These are phyloP conservation scores for Odontothrips loti DNA, from an alignment of 2,888 invertebrate species.

Conservation along the genomic window DNA sequence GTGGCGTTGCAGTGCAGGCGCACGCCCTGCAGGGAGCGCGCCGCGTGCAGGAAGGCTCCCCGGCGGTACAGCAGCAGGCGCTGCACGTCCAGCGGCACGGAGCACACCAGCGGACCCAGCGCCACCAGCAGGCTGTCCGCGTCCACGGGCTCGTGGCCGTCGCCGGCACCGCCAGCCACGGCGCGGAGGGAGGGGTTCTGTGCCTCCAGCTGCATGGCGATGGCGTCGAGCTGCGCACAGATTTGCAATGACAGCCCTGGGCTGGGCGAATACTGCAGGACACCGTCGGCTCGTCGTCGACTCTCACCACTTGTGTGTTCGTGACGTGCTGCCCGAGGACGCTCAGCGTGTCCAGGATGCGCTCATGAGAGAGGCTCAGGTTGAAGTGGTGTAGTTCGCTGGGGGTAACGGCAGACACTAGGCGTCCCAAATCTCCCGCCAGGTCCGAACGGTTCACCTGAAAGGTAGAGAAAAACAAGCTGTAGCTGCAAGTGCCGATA, in stretches of 20 bases:
- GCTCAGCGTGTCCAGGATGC: not conserved
- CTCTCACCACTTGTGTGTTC: not conserved
- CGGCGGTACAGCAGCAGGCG: not conserved
- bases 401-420: not conserved
- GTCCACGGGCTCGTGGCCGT: not conserved
- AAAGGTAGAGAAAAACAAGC: not conserved
- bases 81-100: not conserved
- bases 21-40: constrained; percentile 30
- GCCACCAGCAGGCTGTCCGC: constrained; percentile 18
- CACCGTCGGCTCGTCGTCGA: not conserved
- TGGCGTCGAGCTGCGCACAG: not conserved
- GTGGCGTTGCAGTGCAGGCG: constrained; percentile 28
- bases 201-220: not conserved
- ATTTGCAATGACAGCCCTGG: not conserved
- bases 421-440: not conserved
- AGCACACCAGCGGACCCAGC: not conserved
- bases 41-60: constrained; percentile 28
- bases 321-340: not conserved
- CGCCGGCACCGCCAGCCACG: not conserved
- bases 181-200: not conserved
- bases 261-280: too few species aligned
- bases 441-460: not conserved
- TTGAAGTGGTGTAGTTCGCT: not conserved
- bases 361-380: constrained; percentile 1
- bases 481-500: too few species aligned